These are phyloP conservation scores for Zaprionus camerounensis DNA, from an alignment of 1,140 invertebrate genomes.

Conservation along the genomic window DNA sequence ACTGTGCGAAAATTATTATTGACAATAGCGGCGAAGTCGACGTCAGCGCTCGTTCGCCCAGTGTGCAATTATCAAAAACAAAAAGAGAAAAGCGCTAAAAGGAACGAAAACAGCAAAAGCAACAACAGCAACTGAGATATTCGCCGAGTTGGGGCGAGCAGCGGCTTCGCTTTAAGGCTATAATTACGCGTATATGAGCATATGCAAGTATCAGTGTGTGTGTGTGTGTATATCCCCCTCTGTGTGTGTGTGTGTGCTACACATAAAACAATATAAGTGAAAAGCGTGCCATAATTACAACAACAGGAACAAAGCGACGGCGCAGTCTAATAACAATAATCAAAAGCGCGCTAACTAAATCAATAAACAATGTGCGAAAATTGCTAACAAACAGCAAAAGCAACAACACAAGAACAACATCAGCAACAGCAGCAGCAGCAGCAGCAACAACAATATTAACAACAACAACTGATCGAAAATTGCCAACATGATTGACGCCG, in stretches of 20 bases:
- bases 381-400: constrained; percentile 46
- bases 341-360: constrained; percentile 44
- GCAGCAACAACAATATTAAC: neutral
- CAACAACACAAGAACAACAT: neutral
- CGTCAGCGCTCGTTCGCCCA: constrained; percentile 9
- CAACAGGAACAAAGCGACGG: constrained; percentile 23
- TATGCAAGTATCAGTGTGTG: constrained; percentile 9
- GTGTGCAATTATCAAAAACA: constrained; percentile 34
- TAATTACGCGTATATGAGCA: constrained; percentile 44
- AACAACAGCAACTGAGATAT: constrained; percentile 22
- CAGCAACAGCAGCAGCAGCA: constrained; percentile 4
- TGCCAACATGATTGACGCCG: constrained; percentile 79
- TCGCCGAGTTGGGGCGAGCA: neutral
- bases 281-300: constrained; percentile 73
- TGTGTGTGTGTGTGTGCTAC: neutral
- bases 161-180: constrained; percentile 47
- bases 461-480: constrained; percentile 31
- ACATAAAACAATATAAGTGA: constrained; percentile 63
- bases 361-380: constrained; percentile 74
- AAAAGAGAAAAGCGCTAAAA: constrained; percentile 37
- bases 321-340: constrained; percentile 35
- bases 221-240: constrained; percentile 4
- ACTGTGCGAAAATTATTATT: constrained; percentile 33
- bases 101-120: constrained; percentile 33
- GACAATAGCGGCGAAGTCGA: constrained; percentile 27